Base-by-base conservation (phyloP, 2,113 vertebrate genomes). In the Plestiodon gilberti region DNA sequence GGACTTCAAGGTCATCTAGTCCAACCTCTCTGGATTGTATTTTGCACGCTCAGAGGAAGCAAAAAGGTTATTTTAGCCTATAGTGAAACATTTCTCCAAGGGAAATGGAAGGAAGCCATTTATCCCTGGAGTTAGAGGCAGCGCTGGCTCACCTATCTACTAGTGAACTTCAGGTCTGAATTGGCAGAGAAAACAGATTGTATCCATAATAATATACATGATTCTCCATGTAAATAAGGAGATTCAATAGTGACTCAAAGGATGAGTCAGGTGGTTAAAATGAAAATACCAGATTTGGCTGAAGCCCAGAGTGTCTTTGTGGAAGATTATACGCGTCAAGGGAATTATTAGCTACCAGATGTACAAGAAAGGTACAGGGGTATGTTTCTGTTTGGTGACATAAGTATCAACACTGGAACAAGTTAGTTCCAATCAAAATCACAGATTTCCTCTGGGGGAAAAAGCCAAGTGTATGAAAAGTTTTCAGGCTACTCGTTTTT, bases 201-300 rank as follows among this genome's bases (percentile, higher is more conserved):
- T 43, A 88, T 40, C 8, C 38, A 2, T 11, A 78, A 14, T 1
- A 0, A 70, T 85, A 87, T 4, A 23, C 85, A 52, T 23, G 85
- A 35, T 82, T 64, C 59, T 62, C 59, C 28, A 28, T 48, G 35
- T 91, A 87, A 87, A 77, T 7, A 89, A 70, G 74, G 1, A 0
- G 85, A 67, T 61, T 4, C 38, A 84, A 22, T 59, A 80, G 23
- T 25, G 86, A 81, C 40, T 83, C 87, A 81, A 78, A 73, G 40
- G 11, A 15, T 90, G 81, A 91, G 61, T 59, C 65, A 91, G 55
- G 85, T 75, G 48, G 17, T 87, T 82, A 75, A 88, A 90, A 87
- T 82, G 43, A 85, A 94, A 91, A 93, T 25, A 80, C 62, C 35
- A 35, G 65, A 33, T 90, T 91, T 90, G 82, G 80, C 74, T 91